A percentile compares a stretch with the other conserved stretches of the same genome.
Conservation (phyloP, 2,888 invertebrate genomes). For the Limnephilus auricula region DNA sequence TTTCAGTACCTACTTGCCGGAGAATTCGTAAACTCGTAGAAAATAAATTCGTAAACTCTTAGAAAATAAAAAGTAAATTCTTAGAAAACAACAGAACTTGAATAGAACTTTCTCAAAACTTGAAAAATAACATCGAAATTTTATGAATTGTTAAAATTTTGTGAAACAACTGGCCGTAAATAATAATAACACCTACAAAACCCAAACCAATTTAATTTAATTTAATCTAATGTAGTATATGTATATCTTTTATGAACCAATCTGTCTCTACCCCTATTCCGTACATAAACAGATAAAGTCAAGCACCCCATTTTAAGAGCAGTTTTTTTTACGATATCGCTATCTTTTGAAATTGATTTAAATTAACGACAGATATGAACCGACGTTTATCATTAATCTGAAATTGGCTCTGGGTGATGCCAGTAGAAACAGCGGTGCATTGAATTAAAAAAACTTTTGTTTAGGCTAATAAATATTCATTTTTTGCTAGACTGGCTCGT, state of each 20-base stretch:
- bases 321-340: background rate
- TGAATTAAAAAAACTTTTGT: background rate
- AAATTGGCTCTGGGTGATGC: background rate
- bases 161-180: no score
- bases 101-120: no score
- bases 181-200: background rate
- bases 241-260: background rate
- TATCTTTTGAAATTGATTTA: constrained; percentile 19
- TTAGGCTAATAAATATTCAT: constrained; percentile 13
- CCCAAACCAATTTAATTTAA: background rate
- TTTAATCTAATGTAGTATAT: no score
- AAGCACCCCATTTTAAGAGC: background rate
- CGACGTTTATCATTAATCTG: background rate
- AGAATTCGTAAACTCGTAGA: no score
- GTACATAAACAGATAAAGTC: background rate
- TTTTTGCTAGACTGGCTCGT: background rate
- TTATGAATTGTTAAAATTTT: no score
- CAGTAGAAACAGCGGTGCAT: background rate
- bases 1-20: no score
- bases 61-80: no score
- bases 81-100: no score
- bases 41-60: no score
- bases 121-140: no score
- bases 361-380: background rate
- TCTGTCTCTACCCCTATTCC: background rate